Evolutionary conservation across 2,113 vertebrate genomes (phyloP).

Genomic region (Hymenochirus boettgeri): DNA sequence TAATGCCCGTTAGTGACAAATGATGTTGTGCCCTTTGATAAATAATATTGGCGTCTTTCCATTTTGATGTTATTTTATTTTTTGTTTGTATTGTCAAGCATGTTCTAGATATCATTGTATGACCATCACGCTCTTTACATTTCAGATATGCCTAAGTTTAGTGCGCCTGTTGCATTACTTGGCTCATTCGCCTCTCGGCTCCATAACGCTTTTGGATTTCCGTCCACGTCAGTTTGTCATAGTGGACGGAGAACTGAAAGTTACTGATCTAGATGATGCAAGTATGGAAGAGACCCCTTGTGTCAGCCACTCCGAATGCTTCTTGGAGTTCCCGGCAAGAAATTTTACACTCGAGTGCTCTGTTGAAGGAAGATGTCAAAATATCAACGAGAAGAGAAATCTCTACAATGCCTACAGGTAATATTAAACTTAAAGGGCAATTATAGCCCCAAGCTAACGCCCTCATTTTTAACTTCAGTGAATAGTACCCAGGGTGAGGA

Average conservation of each 20-base stretch:
- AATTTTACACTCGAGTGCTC: constrained; percentile 80
- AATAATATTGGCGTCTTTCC: too few species aligned
- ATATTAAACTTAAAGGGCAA: too few species aligned
- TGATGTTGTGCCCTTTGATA: too few species aligned
- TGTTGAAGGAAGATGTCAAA: constrained; percentile 70
- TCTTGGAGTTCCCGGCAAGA: constrained; percentile 78
- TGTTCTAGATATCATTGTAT: too few species aligned
- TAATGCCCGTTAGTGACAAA: too few species aligned
- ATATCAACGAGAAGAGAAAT: constrained; percentile 83
- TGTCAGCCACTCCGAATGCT: constrained; percentile 59
- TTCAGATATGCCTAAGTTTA: constrained; percentile 81
- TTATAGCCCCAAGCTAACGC: too few species aligned
- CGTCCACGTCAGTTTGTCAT: constrained; percentile 85
- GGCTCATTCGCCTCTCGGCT: constrained; percentile 82
- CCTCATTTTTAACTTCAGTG: too few species aligned
- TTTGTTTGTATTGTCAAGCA: too few species aligned
- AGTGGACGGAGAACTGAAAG: constrained; percentile 79
- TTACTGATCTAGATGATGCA: constrained; percentile 80
- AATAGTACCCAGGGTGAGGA: too few species aligned
- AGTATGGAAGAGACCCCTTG: constrained; percentile 74
- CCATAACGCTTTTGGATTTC: constrained; percentile 81
- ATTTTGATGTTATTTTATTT: too few species aligned
- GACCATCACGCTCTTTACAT: background rate
- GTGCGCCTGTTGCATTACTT: constrained; percentile 78
- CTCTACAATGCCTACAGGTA: constrained; percentile 88